Conservation (phyloP, 2,888 invertebrate genomes). For the Elmis aenea region DNA sequence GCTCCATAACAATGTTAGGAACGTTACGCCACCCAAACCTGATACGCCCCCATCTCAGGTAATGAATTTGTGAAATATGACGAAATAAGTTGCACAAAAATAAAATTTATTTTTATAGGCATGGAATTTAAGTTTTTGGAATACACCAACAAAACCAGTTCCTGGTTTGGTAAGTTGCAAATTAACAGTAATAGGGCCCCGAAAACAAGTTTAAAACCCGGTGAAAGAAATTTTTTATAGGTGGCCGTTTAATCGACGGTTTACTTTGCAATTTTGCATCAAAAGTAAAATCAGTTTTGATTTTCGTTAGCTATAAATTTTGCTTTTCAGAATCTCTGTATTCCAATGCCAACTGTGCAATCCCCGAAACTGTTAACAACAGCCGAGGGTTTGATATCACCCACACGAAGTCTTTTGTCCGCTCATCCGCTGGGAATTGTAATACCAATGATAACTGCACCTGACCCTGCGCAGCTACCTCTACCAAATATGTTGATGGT, state of each 20-base stretch:
- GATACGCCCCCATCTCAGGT: slow-evolving; percentile 48
- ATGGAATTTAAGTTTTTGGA: slow-evolving; percentile 14
- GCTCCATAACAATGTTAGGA: slow-evolving; percentile 8
- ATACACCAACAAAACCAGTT: slow-evolving; percentile 18
- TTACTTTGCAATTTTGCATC: too few species aligned
- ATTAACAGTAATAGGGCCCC: too few species aligned
- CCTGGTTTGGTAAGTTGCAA: slow-evolving; percentile 16
- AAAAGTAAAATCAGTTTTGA: too few species aligned
- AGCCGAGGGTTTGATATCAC: slow-evolving; percentile 39
- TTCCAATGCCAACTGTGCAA: slow-evolving; percentile 39
- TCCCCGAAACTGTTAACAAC: slow-evolving; percentile 38
- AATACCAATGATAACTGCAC: slow-evolving; percentile 31
- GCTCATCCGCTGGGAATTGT: slow-evolving; percentile 30
- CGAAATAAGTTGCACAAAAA: not conserved
- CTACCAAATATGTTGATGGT: slow-evolving; percentile 43
- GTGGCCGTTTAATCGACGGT: too few species aligned
- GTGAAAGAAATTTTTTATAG: too few species aligned
- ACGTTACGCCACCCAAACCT: slow-evolving; percentile 45
- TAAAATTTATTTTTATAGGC: slow-evolving; percentile 5
- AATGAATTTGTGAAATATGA: slow-evolving; percentile 14
- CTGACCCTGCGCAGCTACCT: slow-evolving; percentile 43
- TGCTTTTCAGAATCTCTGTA: slow-evolving; percentile 33
- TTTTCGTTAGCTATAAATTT: not conserved
- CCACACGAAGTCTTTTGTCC: slow-evolving; percentile 35
- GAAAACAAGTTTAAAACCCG: too few species aligned